Base-by-base conservation (phyloP, 2,797 vertebrate species). In the Oreochromis mossambicus region DNA sequence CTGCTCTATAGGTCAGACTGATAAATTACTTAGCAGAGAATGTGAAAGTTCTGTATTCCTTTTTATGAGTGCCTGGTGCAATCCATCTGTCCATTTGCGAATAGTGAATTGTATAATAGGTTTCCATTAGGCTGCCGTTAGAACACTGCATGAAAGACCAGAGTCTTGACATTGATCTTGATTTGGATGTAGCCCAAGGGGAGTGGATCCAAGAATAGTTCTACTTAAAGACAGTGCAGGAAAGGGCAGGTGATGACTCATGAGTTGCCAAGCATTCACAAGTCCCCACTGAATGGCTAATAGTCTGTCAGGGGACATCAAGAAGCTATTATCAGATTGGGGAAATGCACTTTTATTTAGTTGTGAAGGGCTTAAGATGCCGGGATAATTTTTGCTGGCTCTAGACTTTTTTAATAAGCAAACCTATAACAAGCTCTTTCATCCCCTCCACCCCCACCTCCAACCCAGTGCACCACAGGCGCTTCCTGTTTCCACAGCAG, bases 401-500 rank as follows among this genome's bases (percentile, higher is more conserved):
- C 10, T 56, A 36, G 36, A 61, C 17, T 58, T 52, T 83, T 21
- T 81, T 32, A n/a, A 15, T 78, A 34, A 83, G 13, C 5, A 9
- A 50, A 84, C 8, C 36, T 54, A 5, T 81, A 76, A 50, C 56
- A 19, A 48, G 10, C 54, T 81, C 13, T 34, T 75, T 82, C 61
- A 38, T 66, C 41, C 24, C 38, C 21, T 26, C 38, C 41, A 46
- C 21, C 24, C 2, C 66, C 0, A 29, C 11, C 15, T 89, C 38
- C n/a, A 6, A 68, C 86, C 19, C 70, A 99, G 98, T 99, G 94
- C 98, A 99, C 95, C 98, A 99, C 93, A 96, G 98, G 87, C 97
- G 98, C 90, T 99, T 99, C 94, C 97, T 99, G 82, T 99, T 99
- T 94, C 98, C 98, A 83, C 98, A 99, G 94, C 98, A 99, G 95